A percentile compares a stretch with the other conserved stretches of the same genome.
phyloP scores from a whole-genome alignment of 1,140 invertebrate species.

The Bathynomus jamesi region DNA sequence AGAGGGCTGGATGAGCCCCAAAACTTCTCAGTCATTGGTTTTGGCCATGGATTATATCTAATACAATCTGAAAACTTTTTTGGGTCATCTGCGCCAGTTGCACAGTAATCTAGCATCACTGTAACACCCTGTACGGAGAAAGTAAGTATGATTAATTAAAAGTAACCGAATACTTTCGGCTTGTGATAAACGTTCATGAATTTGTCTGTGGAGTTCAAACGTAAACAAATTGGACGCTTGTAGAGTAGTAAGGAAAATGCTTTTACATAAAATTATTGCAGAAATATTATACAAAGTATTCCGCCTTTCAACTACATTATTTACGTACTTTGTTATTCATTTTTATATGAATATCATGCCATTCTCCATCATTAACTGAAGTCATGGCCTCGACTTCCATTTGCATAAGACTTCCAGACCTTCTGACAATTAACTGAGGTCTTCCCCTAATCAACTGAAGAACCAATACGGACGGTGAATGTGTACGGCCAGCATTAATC shows the following conservation, averaged over 20 bases:
- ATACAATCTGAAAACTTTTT: background rate
- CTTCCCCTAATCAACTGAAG: background rate
- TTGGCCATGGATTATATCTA: background rate
- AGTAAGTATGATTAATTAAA: no score
- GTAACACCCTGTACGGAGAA: no score
- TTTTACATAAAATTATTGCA: no score
- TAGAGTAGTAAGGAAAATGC: no score
- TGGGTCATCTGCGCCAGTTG: background rate
- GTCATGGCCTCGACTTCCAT: background rate
- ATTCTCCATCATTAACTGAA: conserved; percentile 9
- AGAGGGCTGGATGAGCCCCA: background rate
- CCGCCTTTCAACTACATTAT: background rate
- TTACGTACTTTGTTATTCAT: conserved; percentile 10
- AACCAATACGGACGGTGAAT: background rate
- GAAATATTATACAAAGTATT: no score
- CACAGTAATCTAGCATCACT: background rate
- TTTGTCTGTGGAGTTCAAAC: no score
- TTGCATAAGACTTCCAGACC: background rate
- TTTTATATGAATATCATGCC: conserved; percentile 12
- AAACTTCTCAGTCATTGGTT: background rate
- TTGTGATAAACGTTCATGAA: no score
- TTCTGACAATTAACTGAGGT: background rate
- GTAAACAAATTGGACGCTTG: no score
- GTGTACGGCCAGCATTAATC: background rate
- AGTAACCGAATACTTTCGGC: no score